Evolutionary conservation across 2,888 invertebrate species (phyloP), one percentile per base, ranked within the genome.

Genomic region (Sipha maydis): DNA sequence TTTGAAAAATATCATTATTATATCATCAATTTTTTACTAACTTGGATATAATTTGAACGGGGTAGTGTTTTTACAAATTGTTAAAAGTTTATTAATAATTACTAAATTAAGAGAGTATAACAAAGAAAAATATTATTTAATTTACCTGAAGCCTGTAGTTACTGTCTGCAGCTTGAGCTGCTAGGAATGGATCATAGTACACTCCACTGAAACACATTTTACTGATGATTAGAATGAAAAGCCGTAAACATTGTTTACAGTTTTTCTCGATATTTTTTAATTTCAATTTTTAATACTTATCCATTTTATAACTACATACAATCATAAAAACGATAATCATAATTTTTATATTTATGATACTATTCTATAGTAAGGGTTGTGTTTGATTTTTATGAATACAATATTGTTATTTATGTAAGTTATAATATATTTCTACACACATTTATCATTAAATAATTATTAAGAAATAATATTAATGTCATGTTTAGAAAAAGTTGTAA

Each of bases 141-240:
- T 94, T 94, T 94, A 97, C 97, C 96, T 97, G 97, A 91, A 97
- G 94, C 93, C 97, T 96, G 93, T 97, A 96, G 90, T 96, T 96
- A 93, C 97, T 97, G 91, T 94, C 93, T 89, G 93, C 93, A 89
- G 91, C 91, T 90, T 97, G 97, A 89, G 91, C 91, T 91, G 97
- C 97, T 94, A 98, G 93, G 95, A 97, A 97, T 91, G 97, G 98
- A 94, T 98, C 98, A 94, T 98, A 98, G 94, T 98, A 98, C 91
- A 98, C 96, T 93, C 97, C 96, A 93, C 93, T 94, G 93, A 54
- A 90, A 91, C 86, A 90, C 82, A 90, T 80, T 75, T 88, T 88
- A 75, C 88, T 88, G 31, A 19, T 82, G 88, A 54, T 88, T 61
- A 88, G 80, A 88, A 88, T 75, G 73, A 88, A 88, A 88, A 88